Percentiles rank a stretch among this genome's conserved stretches.
Conservation (phyloP, 1,140 invertebrate species). For the Trachymyrmex septentrionalis region DNA sequence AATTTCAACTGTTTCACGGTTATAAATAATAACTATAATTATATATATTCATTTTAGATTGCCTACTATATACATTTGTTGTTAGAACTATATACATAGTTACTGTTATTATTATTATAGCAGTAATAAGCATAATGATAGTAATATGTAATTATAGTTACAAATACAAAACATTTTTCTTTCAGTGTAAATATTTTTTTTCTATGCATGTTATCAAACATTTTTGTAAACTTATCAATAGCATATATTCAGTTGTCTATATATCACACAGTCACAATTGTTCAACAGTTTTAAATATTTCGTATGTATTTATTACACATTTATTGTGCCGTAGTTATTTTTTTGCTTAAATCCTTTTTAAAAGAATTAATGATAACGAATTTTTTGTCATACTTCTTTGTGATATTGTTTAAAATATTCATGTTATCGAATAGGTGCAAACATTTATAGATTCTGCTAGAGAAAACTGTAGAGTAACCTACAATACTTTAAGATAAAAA, state of each 20-base stretch:
- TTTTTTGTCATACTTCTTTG: not conserved
- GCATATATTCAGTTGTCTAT: not conserved
- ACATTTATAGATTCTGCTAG: not conserved
- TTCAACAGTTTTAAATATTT: not conserved
- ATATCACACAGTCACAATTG: not conserved
- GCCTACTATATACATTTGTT: too few species aligned
- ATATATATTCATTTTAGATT: too few species aligned
- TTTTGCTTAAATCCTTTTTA: not conserved
- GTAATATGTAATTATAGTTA: too few species aligned
- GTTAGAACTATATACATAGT: too few species aligned
- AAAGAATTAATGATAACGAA: not conserved
- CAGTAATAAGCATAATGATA: too few species aligned
- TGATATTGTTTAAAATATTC: not conserved
- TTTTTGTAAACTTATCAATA: not conserved
- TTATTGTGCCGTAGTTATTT: not conserved
- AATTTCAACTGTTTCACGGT: too few species aligned
- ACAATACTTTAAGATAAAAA: not conserved
- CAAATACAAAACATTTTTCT: too few species aligned
- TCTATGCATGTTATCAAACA: not conserved
- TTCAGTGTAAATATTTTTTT: slow-evolving; percentile 2
- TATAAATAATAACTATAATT: too few species aligned
- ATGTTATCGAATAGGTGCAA: not conserved
- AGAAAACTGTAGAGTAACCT: not conserved
- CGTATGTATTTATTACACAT: not conserved
- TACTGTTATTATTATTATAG: too few species aligned